phyloP scores from a whole-genome alignment of 1,140 invertebrate species.

The Papilio polyxenes region DNA sequence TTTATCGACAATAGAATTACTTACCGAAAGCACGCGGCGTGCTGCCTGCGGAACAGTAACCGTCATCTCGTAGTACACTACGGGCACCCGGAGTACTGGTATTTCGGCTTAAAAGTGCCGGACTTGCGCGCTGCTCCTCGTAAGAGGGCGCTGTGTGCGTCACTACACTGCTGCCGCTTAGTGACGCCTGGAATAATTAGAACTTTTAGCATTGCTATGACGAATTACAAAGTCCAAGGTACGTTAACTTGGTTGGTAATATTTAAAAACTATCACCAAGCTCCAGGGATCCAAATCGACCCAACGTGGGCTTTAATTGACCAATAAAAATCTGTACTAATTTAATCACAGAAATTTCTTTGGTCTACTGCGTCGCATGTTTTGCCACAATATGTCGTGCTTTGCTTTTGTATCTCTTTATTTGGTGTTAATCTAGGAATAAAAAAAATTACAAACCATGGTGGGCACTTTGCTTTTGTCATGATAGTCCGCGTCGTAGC shows the following conservation, averaged over 20 bases:
- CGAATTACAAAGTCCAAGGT: not conserved
- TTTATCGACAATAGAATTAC: conserved; percentile 18
- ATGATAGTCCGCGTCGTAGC: conserved; percentile 56
- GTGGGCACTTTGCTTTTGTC: conserved; percentile 58
- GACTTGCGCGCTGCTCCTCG: conserved; percentile 72
- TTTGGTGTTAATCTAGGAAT: not conserved
- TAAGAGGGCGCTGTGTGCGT: conserved; percentile 73
- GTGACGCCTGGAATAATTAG: conserved; percentile 51
- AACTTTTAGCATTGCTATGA: not conserved
- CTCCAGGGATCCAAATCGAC: too few species aligned
- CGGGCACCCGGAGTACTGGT: conserved; percentile 67
- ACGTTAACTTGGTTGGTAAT: not conserved
- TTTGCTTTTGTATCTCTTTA: too few species aligned
- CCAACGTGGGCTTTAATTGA: too few species aligned
- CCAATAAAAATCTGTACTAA: too few species aligned
- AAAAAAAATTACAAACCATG: conserved; percentile 54
- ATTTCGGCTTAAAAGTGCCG: conserved; percentile 63
- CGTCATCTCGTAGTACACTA: conserved; percentile 66
- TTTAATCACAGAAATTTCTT: too few species aligned
- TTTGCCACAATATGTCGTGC: too few species aligned
- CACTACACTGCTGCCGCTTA: conserved; percentile 60
- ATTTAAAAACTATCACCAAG: too few species aligned
- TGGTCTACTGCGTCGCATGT: too few species aligned
- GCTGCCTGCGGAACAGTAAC: conserved; percentile 72
- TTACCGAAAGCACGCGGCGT: conserved; percentile 68